Base-by-base conservation (phyloP, 2,888 invertebrate species). In the Rotaria macrura region DNA sequence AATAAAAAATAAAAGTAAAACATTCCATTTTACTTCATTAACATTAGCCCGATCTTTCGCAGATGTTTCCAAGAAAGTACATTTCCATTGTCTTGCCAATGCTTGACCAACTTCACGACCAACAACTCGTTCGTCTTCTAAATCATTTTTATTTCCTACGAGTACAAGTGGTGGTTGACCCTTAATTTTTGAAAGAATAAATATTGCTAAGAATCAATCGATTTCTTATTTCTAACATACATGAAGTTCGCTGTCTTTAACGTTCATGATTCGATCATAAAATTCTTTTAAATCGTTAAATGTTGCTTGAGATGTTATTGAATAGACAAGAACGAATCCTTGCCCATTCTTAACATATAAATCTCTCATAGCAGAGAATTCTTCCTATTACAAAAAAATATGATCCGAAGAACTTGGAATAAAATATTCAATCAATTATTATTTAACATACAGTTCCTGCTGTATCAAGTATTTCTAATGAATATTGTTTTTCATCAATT, bases 21-120 rank as follows among this genome's bases (percentile, higher is more conserved):
- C 3, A 12, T 12, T 49, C 17, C 17, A 40, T 87, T 89, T 87
- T 84, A 86, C 84, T 57, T 99, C 98, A 93, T 95, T 94, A 92
- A 99, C 98, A 93, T 98, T 98, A 92, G 98, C 95, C 94, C 98
- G 99, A 91, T 97, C 96, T 94, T 99, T 99, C 92, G 99, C 99
- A 91, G 98, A 99, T 91, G 99, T 98, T 93, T 99, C 99, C 94
- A 99, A 95, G 93, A 99, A 99, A 92, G 96, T 96, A 93, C 98
- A 98, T 93, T 95, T 96, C 93, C 97, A 99, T 92, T 95, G 94
- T 91, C 95, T 94, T 90, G 99, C 96, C 91, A 99, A 94, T 93
- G 95, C 90, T 87, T 90, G 95, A 89, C 98, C 98, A 92, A 97
- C 96, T 91, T 99, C 98, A 92, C 98, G 99, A 89, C 97, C 98